These are phyloP conservation scores for Babyrousa celebensis DNA, from an alignment of 2,797 vertebrate genomes.

Conservation along the genomic window DNA sequence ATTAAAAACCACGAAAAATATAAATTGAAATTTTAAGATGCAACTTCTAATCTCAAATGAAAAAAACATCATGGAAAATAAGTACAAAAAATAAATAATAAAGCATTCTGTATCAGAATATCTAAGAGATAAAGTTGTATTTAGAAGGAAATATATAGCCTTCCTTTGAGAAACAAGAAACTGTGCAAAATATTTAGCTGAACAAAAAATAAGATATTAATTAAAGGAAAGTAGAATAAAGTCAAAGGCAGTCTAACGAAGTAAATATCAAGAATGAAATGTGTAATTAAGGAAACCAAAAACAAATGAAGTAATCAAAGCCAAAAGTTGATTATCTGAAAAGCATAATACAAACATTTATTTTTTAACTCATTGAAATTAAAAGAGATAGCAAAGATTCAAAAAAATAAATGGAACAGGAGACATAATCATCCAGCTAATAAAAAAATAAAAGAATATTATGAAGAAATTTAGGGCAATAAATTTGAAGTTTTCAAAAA, in stretches of 20 bases:
- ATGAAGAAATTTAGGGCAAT: neutral
- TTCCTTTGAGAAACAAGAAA: conserved; percentile 2
- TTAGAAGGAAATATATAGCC: neutral
- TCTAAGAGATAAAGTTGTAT: neutral
- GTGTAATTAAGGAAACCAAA: neutral
- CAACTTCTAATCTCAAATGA: neutral
- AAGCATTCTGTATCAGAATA: neutral
- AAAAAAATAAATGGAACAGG: neutral
- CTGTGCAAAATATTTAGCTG: neutral
- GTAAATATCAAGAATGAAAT: neutral
- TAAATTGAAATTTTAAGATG: conserved; percentile 6
- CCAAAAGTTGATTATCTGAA: neutral
- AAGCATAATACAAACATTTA: neutral
- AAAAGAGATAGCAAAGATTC: neutral
- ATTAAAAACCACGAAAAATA: neutral
- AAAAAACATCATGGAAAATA: neutral
- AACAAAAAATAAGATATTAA: neutral
- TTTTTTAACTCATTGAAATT: neutral
- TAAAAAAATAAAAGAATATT: neutral
- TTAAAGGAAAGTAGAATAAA: conserved; percentile 31
- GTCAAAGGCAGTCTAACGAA: neutral
- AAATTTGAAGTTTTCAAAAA: neutral
- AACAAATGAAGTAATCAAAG: neutral
- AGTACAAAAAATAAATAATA: neutral
- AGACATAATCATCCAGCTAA: neutral